Evolutionary conservation across 1,140 invertebrate species (phyloP), one percentile per base, ranked within the genome.

Genomic region (Drosophila ironensis): DNA sequence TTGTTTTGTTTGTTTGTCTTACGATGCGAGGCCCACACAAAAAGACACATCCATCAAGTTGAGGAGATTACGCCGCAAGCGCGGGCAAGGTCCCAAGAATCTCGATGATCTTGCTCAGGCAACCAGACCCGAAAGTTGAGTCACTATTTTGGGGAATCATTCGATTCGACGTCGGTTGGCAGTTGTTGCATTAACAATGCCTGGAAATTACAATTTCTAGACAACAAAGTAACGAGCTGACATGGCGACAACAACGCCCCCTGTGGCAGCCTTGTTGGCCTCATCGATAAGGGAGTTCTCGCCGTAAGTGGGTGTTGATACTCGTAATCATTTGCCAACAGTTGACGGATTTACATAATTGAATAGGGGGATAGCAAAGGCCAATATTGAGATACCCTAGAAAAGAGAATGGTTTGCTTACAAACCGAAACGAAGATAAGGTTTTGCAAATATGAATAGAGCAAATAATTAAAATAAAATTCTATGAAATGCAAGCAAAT

Each of bases 41-140:
- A 42, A 8, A 28, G 28, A 44, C 33, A 71, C 46, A 76, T 76
- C 52, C 59, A 76, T 76, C 66, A 76, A 42, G 41, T 46, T 35
- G 54, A 69, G 25, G 27, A 61, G 72, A 75, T 75, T 74, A 74
- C 24, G 30, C 33, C 4, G n/a, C n/a, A n/a, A n/a, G n/a, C n/a
- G 4, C 27, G 27, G 48, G 11, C 25, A 69, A 68, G 50, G 66
- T 20, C 66, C 19, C 14, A 68, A 50, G 41, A 50, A 63, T 63
- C 28, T 46, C 59, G 40, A 63, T 38, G 17, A 50, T 33, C 11
- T 22, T 30, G 41, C 30, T 64, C 17, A 24, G 37, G 40, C 42
- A 22, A 7, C 12, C 59, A 11, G 7, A 46, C 38, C 38, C 16
- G 4, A 44, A 20, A 46, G 17, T 22, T 25, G 17, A 53, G n/a